A percentile compares a stretch with the other conserved stretches of the same genome.
Evolutionary conservation across 92 coral and sea anemone genomes (phyloP).

Genomic region (Palythoa grandis): DNA sequence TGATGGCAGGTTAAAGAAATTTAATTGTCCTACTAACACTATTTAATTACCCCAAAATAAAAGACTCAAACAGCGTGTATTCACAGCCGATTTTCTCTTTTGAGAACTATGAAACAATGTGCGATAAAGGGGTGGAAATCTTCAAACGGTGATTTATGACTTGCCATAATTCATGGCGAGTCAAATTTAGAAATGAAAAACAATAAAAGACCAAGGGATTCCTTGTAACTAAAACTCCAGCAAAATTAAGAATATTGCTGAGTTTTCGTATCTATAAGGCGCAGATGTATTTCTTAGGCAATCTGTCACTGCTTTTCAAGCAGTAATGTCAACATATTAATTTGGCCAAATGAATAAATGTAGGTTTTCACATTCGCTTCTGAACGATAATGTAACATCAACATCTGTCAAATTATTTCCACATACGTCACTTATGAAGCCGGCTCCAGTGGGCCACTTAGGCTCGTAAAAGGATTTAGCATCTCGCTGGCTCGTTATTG

Average conservation of each 20-base stretch:
- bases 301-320: not conserved
- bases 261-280: not conserved
- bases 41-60: conserved; percentile 1
- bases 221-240: not conserved
- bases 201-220: not conserved
- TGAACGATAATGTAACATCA: too few species aligned
- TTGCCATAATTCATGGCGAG: not conserved
- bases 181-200: not conserved
- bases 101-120: conserved; percentile 27
- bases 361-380: too few species aligned
- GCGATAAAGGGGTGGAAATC: conserved; percentile 7
- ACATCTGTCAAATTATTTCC: not conserved
- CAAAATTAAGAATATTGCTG: not conserved
- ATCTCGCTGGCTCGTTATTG: too few species aligned
- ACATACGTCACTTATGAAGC: not conserved
- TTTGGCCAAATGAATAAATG: too few species aligned
- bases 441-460: not conserved
- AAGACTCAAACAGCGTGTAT: not conserved
- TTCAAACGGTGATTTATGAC: conserved; percentile 24
- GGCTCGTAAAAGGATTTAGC: not conserved
- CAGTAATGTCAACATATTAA: too few species aligned
- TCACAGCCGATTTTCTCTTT: not conserved
- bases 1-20: conserved; percentile 11
- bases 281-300: not conserved
- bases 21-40: conserved; percentile 19